These are phyloP conservation scores for Drosophila sp. DNA, from an alignment of 1,140 invertebrate genomes.

Conservation along the genomic window DNA sequence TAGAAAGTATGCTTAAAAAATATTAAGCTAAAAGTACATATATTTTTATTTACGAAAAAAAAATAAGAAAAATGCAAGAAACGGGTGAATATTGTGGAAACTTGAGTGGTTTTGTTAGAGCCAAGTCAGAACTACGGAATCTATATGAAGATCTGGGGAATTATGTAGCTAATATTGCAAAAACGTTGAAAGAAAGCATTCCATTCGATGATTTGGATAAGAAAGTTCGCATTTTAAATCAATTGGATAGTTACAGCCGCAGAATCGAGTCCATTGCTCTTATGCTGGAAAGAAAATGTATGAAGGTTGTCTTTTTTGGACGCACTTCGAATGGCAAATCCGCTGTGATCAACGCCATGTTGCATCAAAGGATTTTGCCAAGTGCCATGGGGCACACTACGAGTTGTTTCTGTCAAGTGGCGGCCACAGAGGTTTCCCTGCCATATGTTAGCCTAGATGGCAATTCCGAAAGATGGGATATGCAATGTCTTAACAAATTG, in stretches of 20 bases:
- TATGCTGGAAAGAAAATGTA: slow-evolving; percentile 97
- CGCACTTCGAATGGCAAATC: slow-evolving; percentile 99
- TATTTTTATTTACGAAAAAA: background rate
- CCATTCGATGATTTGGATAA: slow-evolving; percentile 82
- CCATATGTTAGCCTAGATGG: slow-evolving; percentile 86
- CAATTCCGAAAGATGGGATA: slow-evolving; percentile 83
- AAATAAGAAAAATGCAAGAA: background rate
- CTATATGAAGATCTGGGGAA: slow-evolving; percentile 45
- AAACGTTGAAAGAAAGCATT: background rate
- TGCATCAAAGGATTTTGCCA: slow-evolving; percentile 97
- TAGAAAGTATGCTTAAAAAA: background rate
- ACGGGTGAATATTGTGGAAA: background rate
- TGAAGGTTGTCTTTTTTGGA: slow-evolving; percentile 99
- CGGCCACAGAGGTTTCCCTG: slow-evolving; percentile 92
- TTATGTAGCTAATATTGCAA: slow-evolving; percentile 27
- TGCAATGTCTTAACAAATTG: slow-evolving; percentile 88
- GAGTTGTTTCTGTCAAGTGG: slow-evolving; percentile 99
- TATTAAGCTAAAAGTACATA: background rate
- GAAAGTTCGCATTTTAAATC: slow-evolving; percentile 59
- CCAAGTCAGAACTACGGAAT: slow-evolving; percentile 84
- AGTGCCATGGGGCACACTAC: slow-evolving; percentile 99
- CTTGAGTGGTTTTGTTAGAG: slow-evolving; percentile 85
- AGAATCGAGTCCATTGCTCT: slow-evolving; percentile 97
- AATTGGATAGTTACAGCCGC: slow-evolving; percentile 88
- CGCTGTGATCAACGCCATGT: slow-evolving; percentile 99